Percentiles rank a stretch among this genome's conserved stretches.
Evolutionary conservation across 2,888 invertebrate genomes (phyloP).

Genomic region (Oxycera nigricornis): DNA sequence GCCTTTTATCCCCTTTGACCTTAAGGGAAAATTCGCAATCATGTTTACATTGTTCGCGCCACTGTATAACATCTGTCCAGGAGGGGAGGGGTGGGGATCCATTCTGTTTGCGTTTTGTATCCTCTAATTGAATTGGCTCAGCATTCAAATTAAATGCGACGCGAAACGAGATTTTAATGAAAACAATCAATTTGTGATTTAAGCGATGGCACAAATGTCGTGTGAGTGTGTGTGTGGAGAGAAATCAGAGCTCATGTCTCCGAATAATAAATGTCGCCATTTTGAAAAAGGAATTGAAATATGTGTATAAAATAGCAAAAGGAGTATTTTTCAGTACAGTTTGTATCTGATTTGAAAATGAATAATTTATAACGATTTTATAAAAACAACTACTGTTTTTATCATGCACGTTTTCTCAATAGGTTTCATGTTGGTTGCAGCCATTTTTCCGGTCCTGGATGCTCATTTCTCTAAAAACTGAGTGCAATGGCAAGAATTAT

Average conservation of each 20-base stretch:
- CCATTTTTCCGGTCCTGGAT: no score
- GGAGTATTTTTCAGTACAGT: not conserved
- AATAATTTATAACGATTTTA: no score
- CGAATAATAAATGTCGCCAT: not conserved
- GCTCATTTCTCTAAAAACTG: no score
- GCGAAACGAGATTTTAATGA: slow-evolving; percentile 7
- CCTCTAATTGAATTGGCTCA: slow-evolving; percentile 21
- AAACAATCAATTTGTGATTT: slow-evolving; percentile 17
- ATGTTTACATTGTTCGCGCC: not conserved
- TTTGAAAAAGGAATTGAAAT: not conserved
- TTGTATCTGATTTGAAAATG: no score
- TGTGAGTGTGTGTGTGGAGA: not conserved
- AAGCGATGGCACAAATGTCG: not conserved
- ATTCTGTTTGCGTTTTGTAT: not conserved
- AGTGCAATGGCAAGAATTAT: no score
- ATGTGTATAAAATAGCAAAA: not conserved
- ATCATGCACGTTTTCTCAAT: no score
- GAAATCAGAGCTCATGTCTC: not conserved
- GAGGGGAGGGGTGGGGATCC: not conserved
- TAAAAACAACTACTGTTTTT: no score
- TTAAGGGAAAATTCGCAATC: not conserved
- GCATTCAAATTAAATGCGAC: slow-evolving; percentile 17
- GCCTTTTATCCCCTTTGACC: no score
- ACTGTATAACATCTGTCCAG: no score
- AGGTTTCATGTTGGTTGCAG: no score